Base-by-base conservation (phyloP, 2,888 invertebrate species). In the Ischnura elegans region DNA sequence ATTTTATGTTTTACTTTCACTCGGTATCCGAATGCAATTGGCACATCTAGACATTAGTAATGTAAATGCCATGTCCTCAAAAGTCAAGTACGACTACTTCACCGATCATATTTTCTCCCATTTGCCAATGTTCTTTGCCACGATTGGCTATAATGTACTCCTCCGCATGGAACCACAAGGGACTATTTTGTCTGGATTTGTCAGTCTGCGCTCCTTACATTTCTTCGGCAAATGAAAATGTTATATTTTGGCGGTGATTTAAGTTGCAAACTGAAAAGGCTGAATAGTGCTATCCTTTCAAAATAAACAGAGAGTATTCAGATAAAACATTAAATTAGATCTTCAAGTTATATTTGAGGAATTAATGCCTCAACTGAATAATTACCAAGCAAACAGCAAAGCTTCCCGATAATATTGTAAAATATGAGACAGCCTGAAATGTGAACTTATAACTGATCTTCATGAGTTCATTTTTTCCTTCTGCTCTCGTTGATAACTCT, bases 41-140 rank as follows among this genome's bases (percentile, higher is more conserved):
- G 90, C 90, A 61, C 43, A 90, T 13, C 90, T 90, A n/a, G 25
- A 61, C 61, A 42, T 61, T 66, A 61, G 66, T 55, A 90, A 61
- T 90, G 43, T 43, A n/a, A 90, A 61, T 90, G 90, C 90, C 90
- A 90, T 90, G 43, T 61, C 61, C 90, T 90, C 61, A 90, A 55
- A 25, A 55, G 66, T 55, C 90, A 61, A 90, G 42, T 61, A 42
- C 61, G 43, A 47, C 90, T 21, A 90, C 43, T 61, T 90, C 42
- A 45, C 90, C 90, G 45, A 90, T 90, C 90, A 43, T 90, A 55
- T 90, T 90, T 90, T 55, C 90, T 90, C 90, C 90, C 61, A 90
- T 90, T 90, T 43, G 90, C 66, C 90, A n/a, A 61, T 90, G n/a
- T 43, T 61, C 90, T 61, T 8, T 90, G 90, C 90, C 90, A 90